These are phyloP conservation scores for Phalacrocorax brasilianus DNA, from an alignment of 2,113 vertebrate genomes.

Conservation along the genomic window DNA sequence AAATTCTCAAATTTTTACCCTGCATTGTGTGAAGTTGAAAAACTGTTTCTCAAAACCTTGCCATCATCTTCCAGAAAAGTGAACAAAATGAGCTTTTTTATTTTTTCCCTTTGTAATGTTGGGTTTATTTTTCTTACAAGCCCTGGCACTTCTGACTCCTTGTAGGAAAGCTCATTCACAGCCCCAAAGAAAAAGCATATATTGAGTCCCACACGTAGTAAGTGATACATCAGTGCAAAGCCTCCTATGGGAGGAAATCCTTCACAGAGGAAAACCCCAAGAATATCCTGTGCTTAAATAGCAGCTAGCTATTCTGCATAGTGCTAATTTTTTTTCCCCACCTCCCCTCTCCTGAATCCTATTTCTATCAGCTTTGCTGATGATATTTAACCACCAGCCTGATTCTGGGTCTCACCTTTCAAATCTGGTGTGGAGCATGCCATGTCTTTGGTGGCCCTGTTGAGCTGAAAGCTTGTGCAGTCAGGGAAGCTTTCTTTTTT, in stretches of 20 bases:
- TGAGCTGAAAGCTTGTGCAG: constrained; percentile 11
- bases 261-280: background rate
- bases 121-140: background rate
- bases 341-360: background rate
- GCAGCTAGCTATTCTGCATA: background rate
- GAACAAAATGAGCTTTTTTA: background rate
- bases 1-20: background rate
- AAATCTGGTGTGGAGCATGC: background rate
- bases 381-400: background rate
- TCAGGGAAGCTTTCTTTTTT: constrained; percentile 39
- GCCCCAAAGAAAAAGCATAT: background rate
- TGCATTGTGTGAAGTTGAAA: background rate
- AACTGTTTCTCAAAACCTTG: background rate
- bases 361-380: background rate
- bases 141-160: background rate
- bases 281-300: background rate
- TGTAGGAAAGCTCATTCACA: constrained; percentile 37
- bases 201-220: background rate
- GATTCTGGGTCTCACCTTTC: background rate
- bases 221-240: background rate
- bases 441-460: background rate
- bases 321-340: too few relatives aligned
- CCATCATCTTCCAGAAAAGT: background rate
- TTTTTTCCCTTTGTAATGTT: background rate
- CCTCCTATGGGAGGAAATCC: background rate